Conservation (phyloP, 2,797 vertebrate species). For the Coluber constrictor region DNA sequence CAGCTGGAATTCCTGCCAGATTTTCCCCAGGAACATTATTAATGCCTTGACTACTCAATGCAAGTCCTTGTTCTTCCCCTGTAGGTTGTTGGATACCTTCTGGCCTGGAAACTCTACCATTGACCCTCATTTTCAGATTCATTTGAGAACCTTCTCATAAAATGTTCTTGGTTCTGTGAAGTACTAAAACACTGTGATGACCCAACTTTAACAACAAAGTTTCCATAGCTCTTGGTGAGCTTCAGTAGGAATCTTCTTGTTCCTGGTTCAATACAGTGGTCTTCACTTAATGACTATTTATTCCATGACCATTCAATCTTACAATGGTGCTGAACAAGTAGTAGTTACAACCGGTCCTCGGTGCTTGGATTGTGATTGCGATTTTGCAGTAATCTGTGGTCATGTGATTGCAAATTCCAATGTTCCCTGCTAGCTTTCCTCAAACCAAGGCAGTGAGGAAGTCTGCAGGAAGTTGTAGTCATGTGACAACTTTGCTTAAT, state of each 20-base stretch:
- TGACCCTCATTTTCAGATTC: not conserved
- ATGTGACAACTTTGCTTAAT: not conserved
- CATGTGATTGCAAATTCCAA: not conserved
- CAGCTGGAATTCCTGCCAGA: not conserved
- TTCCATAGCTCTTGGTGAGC: not conserved
- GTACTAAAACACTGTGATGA: not conserved
- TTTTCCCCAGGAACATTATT: not conserved
- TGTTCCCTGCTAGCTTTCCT: not conserved
- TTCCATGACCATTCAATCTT: not conserved
- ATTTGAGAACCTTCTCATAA: not conserved
- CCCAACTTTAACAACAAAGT: not conserved
- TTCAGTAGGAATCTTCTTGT: not conserved
- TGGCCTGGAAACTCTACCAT: not conserved
- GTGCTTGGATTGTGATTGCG: too few species aligned
- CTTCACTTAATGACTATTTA: not conserved
- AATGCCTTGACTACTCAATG: not conserved
- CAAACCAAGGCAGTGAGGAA: not conserved
- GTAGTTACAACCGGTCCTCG: not conserved
- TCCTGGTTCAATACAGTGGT: not conserved
- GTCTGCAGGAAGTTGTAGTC: not conserved
- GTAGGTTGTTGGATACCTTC: not conserved
- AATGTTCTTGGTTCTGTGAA: not conserved
- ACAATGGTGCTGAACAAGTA: not conserved
- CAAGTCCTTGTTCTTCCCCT: not conserved
- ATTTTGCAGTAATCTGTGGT: too few species aligned